Conservation (phyloP, 2,797 vertebrate species). For the Clarias pachynema region DNA sequence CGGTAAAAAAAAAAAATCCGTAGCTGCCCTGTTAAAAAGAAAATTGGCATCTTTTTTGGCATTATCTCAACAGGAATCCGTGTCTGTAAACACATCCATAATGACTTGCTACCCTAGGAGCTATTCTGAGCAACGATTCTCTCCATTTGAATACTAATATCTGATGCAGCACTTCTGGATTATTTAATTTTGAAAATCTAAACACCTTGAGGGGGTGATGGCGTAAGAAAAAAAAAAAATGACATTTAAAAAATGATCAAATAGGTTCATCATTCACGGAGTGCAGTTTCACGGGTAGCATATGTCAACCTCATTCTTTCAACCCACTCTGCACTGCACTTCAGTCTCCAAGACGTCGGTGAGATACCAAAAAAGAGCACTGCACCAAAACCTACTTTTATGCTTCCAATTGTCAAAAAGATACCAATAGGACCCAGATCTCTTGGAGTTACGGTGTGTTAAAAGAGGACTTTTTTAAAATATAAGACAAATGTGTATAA, state of each 20-base stretch:
- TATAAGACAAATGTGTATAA: conserved; percentile 34
- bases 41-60: conserved; percentile 67
- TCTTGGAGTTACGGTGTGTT: conserved; percentile 39
- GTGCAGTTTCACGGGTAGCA: conserved; percentile 50
- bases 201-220: conserved; percentile 43
- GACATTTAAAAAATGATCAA: conserved; percentile 58
- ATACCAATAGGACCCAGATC: conserved; percentile 44
- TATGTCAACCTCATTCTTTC: conserved; percentile 62
- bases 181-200: conserved; percentile 59
- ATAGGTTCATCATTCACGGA: conserved; percentile 55
- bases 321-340: conserved; percentile 42
- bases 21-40: conserved; percentile 66
- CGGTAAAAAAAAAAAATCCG: conserved; percentile 72
- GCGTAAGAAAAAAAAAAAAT: conserved; percentile 35
- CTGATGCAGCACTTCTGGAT: conserved; percentile 55
- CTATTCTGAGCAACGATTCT: conserved; percentile 41
- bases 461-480: conserved; percentile 22
- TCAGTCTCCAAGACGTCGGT: conserved; percentile 40
- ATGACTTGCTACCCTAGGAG: conserved; percentile 51
- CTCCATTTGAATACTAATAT: conserved; percentile 56
- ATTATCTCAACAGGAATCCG: conserved; percentile 71
- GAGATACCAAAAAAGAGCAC: conserved; percentile 35
- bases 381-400: conserved; percentile 46
- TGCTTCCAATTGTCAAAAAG: conserved; percentile 35
- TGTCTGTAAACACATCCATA: conserved; percentile 73